These are phyloP conservation scores for Rhodophaea formosa DNA, from an alignment of 2,888 invertebrate genomes.

Conservation along the genomic window DNA sequence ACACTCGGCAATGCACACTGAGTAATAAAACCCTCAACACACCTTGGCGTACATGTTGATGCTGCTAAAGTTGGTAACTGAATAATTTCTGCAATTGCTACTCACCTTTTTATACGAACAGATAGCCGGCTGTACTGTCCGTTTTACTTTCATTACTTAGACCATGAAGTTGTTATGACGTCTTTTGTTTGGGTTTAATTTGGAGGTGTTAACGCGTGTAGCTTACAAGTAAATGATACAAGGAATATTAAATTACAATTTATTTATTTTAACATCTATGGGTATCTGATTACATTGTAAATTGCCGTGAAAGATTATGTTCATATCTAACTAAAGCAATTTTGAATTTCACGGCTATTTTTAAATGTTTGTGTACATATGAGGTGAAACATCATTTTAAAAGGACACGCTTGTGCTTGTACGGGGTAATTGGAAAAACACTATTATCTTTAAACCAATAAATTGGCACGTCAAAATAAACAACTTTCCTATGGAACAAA, in stretches of 20 bases:
- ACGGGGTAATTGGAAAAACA: no score
- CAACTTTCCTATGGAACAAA: no score
- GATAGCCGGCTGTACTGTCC: conserved; percentile 46
- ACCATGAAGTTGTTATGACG: conserved; percentile 13
- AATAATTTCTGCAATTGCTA: conserved; percentile 67
- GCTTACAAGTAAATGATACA: not conserved
- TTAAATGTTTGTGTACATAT: not conserved
- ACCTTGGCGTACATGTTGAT: conserved; percentile 80
- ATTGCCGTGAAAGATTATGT: conserved; percentile 8
- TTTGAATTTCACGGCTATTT: not conserved
- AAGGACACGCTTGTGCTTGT: no score
- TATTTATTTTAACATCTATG: not conserved
- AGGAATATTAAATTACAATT: not conserved
- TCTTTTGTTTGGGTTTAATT: not conserved
- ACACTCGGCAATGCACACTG: not conserved
- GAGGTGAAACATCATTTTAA: no score
- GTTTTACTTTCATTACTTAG: conserved; percentile 68
- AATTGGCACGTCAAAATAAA: no score
- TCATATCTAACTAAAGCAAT: not conserved
- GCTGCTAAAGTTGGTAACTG: conserved; percentile 73
- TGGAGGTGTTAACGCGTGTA: not conserved
- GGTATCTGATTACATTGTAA: not conserved
- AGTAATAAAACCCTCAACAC: conserved; percentile 33
- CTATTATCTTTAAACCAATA: no score
- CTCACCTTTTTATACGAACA: conserved; percentile 70